Conservation (phyloP, 30 jellyfish, hydroid and myxozoan genomes). For the Rhopilema esculentum region DNA sequence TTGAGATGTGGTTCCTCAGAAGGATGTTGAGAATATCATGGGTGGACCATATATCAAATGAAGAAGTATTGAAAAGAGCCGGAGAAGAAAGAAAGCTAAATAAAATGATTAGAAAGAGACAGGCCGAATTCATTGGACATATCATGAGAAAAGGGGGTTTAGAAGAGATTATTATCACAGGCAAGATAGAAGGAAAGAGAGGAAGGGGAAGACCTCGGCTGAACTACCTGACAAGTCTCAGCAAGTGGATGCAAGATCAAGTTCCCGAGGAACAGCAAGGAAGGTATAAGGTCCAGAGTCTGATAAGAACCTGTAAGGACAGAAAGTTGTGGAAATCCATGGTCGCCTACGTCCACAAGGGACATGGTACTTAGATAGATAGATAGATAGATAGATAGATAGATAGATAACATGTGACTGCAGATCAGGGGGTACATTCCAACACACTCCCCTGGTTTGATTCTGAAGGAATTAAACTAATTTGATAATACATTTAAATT, state of each 20-base stretch:
- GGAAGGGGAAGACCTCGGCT: conserved; percentile 31
- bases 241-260: conserved; percentile 14
- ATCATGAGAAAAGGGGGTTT: conserved; percentile 2
- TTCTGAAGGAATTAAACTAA: no score
- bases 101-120: neutral
- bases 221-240: conserved; percentile 28
- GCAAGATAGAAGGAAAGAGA: conserved; percentile 22
- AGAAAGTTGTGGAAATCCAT: conserved; percentile 30
- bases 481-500: no score
- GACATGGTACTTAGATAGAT: conserved; percentile 16
- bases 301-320: conserved; percentile 28
- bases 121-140: conserved; percentile 29
- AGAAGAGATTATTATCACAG: conserved; percentile 1
- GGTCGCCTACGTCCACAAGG: conserved; percentile 34
- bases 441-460: no score
- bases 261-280: neutral
- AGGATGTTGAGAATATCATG: no score
- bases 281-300: neutral
- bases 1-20: no score
- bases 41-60: neutral
- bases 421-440: no score
- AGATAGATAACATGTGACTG: no score
- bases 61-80: neutral
- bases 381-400: neutral
- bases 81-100: neutral